These are phyloP conservation scores for Trichechus manatus DNA, from an alignment of 2,113 vertebrate genomes.

Conservation along the genomic window DNA sequence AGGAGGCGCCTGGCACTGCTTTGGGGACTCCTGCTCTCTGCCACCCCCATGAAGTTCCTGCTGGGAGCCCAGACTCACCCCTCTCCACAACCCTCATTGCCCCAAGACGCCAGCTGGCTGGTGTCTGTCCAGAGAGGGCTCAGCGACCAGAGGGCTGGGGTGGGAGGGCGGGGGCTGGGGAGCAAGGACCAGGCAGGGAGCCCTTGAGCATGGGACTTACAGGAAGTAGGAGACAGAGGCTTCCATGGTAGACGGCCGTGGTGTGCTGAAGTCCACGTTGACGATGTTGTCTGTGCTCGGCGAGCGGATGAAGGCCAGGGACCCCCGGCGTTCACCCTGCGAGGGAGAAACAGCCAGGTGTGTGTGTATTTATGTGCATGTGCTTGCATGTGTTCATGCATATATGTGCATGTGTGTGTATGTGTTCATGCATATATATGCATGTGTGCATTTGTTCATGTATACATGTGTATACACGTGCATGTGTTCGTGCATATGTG, in stretches of 20 bases:
- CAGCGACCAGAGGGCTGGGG: neutral
- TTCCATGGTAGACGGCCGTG: slow-evolving; percentile 86
- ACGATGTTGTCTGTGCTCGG: slow-evolving; percentile 91
- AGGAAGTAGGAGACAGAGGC: slow-evolving; percentile 90
- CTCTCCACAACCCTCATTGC: neutral
- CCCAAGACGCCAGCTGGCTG: neutral
- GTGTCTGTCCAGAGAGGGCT: neutral
- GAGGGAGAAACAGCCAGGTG: neutral
- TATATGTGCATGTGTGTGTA: neutral
- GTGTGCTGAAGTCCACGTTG: slow-evolving; percentile 94
- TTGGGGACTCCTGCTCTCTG: neutral
- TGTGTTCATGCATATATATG: neutral
- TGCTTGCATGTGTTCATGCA: neutral
- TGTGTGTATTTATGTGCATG: no score
- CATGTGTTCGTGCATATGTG: no score
- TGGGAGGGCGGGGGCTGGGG: neutral
- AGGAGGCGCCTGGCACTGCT: neutral
- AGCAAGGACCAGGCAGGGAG: neutral
- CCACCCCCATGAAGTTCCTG: neutral
- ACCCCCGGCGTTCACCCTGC: slow-evolving; percentile 95
- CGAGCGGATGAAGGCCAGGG: slow-evolving; percentile 95
- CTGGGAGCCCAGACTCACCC: neutral
- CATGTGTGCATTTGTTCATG: neutral
- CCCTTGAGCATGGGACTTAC: slow-evolving; percentile 84
- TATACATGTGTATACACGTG: accelerated